Conservation (phyloP, 2,888 invertebrate species). For the Geotrupes spiniger region DNA sequence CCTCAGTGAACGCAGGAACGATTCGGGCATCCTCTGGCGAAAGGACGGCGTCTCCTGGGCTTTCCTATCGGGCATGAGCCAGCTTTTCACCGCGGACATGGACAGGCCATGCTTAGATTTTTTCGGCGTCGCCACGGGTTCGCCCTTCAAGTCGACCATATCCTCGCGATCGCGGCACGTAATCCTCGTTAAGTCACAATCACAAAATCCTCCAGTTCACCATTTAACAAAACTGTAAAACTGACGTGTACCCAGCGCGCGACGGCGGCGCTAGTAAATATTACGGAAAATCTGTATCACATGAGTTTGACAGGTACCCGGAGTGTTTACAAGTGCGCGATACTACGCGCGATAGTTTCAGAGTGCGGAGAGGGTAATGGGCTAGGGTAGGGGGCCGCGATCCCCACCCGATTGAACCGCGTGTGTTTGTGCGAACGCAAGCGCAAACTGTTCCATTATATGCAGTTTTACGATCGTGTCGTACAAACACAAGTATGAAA, state of each 20-base stretch:
- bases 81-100: conserved; percentile 73
- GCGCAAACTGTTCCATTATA: conserved; percentile 24
- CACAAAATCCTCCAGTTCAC: background rate
- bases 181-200: background rate
- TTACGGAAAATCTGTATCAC: conserved; percentile 13
- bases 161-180: conserved; percentile 2
- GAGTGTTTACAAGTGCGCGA: conserved; percentile 20
- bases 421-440: conserved; percentile 27
- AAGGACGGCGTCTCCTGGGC: conserved; percentile 39
- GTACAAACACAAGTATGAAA: background rate
- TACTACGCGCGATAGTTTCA: conserved; percentile 24
- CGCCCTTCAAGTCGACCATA: conserved; percentile 48
- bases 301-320: conserved; percentile 20
- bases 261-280: background rate
- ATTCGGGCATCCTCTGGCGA: conserved; percentile 66
- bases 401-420: conserved; percentile 32
- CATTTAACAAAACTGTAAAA: background rate
- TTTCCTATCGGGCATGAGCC: conserved; percentile 59
- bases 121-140: conserved; percentile 43
- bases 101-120: conserved; percentile 45
- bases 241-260: background rate
- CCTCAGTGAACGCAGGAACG: conserved; percentile 69
- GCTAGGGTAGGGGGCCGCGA: conserved; percentile 22
- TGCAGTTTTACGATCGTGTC: conserved; percentile 4
- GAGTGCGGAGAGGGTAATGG: conserved; percentile 16